These are phyloP conservation scores for Drosophila mayaguana DNA, from an alignment of 2,888 invertebrate genomes.

Conservation along the genomic window DNA sequence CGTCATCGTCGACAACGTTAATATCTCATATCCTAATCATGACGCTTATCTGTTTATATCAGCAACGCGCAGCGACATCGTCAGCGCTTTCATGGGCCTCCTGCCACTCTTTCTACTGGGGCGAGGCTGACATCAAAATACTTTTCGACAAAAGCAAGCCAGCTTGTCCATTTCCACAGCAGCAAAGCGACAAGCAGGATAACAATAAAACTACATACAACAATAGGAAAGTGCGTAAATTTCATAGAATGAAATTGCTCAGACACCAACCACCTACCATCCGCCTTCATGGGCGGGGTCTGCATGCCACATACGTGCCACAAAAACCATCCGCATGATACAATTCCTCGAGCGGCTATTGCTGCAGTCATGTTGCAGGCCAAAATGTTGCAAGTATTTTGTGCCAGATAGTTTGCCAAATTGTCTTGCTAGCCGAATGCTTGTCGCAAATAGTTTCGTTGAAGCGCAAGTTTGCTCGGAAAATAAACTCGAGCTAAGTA, in stretches of 20 bases:
- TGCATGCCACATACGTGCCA: slow-evolving; percentile 18
- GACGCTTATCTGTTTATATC: slow-evolving; percentile 24
- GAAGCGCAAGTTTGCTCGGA: not conserved
- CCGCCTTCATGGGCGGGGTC: not conserved
- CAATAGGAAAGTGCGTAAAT: slow-evolving; percentile 21
- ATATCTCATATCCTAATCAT: slow-evolving; percentile 39
- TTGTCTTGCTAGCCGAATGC: slow-evolving; percentile 2
- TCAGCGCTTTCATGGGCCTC: slow-evolving; percentile 63
- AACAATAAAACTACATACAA: slow-evolving; percentile 9
- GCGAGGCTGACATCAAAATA: slow-evolving; percentile 7
- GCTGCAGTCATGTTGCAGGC: slow-evolving; percentile 18
- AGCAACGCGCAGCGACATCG: slow-evolving; percentile 39
- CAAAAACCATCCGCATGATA: slow-evolving; percentile 15
- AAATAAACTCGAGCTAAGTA: not conserved
- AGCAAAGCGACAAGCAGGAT: slow-evolving; percentile 9
- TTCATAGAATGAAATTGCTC: slow-evolving; percentile 25
- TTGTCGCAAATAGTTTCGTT: slow-evolving; percentile 2
- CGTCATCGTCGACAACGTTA: slow-evolving; percentile 22
- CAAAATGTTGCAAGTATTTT: slow-evolving; percentile 12
- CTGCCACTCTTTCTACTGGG: slow-evolving; percentile 11
- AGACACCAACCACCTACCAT: not conserved
- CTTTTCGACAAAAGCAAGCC: slow-evolving; percentile 17
- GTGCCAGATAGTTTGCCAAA: slow-evolving; percentile 8
- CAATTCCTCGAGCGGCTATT: slow-evolving; percentile 7
- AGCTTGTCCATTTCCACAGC: slow-evolving; percentile 32